Evolutionary conservation across 92 coral and sea anemone species (phyloP), one percentile per base, ranked within the genome.

Genomic region (Bergia puertoricense): DNA sequence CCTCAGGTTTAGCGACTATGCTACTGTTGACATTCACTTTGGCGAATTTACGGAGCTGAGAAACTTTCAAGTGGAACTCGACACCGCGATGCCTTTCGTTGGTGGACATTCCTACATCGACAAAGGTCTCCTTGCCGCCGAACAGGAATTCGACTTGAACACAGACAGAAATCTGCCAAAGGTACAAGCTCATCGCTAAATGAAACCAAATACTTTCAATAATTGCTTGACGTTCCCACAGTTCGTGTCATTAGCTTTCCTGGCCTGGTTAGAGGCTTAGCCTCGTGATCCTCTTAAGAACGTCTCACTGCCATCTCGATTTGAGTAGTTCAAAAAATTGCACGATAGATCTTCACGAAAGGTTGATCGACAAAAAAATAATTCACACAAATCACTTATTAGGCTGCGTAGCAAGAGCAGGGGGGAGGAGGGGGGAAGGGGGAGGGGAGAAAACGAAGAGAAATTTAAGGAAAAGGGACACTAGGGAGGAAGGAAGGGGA

Each of bases 31-130:
- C 72, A 80, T 80, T 16, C 85, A 41, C 41, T 56, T 80, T 39
- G 72, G 45, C 30, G 10, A 80, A 68, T 80, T 37, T 56, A 15
- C 45, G 22, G 85, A 56, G 5, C 30, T 80, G 44, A 80, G 46
- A 56, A 57, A 59, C 5, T 80, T 80, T 68, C 85, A 80, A 41
- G 85, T 80, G 23, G 85, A 80, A 39, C 48, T 80, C 14, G 50
- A 80, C 85, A 80, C 85, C 45, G 65, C 40, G 30, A 4, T 80
- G 73, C 85, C 85, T 10, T 56, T 57, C 71, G 11, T 80, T 8
- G 85, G 85, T 3, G 46, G 72, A 16, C 40, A 43, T 14, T 80
- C 85, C 50, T 30, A 80, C 43, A 56, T 80, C 15, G 22, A 80
- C 22, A 57, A 80, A 18, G 85, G 72, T 30, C 30, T 80, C 22